phyloP scores from a whole-genome alignment of 2,797 vertebrate species.

The Pogoniulus pusillus region DNA sequence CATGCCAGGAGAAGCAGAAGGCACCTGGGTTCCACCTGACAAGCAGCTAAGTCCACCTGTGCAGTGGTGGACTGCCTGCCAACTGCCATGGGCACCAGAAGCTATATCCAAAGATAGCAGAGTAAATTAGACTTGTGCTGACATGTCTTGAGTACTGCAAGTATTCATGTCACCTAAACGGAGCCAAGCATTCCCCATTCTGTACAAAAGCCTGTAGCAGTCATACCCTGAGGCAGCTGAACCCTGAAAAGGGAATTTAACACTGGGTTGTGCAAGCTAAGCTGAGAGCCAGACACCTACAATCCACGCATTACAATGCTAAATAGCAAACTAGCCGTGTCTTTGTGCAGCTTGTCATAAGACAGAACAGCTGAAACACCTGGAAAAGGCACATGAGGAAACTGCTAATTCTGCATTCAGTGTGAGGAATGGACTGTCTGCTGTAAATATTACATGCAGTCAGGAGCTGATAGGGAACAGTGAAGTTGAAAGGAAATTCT shows the following conservation, averaged over 20 bases:
- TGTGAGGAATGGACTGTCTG: background rate
- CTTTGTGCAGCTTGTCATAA: background rate
- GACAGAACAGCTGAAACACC: background rate
- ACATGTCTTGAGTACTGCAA: background rate
- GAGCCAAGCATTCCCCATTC: background rate
- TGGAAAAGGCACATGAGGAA: background rate
- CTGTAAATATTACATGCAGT: background rate
- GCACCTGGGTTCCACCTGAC: background rate
- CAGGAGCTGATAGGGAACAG: background rate
- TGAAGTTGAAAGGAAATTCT: background rate
- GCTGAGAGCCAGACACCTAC: background rate
- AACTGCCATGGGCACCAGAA: fast-evolving
- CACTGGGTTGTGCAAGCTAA: fast-evolving
- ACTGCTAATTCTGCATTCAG: background rate
- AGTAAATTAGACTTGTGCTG: background rate
- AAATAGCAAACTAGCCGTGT: background rate
- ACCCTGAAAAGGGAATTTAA: background rate
- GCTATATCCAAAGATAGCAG: background rate
- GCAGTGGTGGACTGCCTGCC: background rate
- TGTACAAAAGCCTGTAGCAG: background rate
- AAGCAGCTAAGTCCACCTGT: background rate
- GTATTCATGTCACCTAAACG: background rate
- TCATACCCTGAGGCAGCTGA: fast-evolving
- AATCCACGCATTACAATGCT: background rate
- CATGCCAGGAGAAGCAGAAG: background rate